Evolutionary conservation across 2,113 vertebrate species (phyloP).

Genomic region (Brachypodius melanocephalos): DNA sequence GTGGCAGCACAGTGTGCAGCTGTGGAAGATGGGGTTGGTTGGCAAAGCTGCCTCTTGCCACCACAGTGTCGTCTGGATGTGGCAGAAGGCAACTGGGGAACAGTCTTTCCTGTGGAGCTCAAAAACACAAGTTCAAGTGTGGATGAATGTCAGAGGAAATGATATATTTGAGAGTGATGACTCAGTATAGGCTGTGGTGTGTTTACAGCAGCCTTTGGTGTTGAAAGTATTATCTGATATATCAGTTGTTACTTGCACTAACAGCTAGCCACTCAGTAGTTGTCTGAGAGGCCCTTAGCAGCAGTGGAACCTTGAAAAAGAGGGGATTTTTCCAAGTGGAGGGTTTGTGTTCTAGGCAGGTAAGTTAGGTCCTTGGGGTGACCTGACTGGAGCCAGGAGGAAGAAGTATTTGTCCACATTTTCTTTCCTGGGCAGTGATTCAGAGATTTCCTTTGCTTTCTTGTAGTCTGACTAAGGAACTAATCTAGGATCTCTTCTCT

Average conservation of each 20-base stretch:
- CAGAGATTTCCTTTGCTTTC: background rate
- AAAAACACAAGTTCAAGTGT: background rate
- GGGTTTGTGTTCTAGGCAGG: background rate
- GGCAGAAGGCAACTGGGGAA: background rate
- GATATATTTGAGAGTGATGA: background rate
- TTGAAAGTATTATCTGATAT: background rate
- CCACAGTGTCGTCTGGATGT: background rate
- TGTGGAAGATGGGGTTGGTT: background rate
- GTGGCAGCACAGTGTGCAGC: background rate
- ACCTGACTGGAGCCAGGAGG: background rate
- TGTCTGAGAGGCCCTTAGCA: background rate
- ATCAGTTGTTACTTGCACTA: background rate
- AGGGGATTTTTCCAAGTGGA: background rate
- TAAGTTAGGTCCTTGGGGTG: background rate
- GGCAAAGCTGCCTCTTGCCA: background rate
- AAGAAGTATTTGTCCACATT: background rate
- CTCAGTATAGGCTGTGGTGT: background rate
- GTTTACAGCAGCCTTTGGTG: background rate
- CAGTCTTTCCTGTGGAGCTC: background rate
- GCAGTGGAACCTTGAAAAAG: background rate
- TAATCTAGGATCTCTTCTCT: background rate
- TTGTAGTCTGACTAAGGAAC: background rate
- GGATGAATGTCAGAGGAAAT: background rate
- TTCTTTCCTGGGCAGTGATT: background rate
- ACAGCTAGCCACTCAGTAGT: background rate